Conservation (phyloP, 2,797 vertebrate genomes). For the Rousettus madagascariensis region DNA sequence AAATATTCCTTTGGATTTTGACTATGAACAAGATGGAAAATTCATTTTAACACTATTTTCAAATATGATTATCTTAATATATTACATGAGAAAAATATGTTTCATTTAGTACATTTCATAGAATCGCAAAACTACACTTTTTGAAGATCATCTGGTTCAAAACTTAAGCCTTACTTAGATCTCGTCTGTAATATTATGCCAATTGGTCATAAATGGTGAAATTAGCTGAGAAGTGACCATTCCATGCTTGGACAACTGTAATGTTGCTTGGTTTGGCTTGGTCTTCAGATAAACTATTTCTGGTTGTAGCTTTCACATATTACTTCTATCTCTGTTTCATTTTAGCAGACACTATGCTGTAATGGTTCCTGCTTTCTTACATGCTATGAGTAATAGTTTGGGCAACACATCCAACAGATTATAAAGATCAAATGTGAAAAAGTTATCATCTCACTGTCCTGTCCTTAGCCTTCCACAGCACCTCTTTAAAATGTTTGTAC, state of each 20-base stretch:
- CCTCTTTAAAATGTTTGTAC: neutral
- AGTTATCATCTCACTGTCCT: neutral
- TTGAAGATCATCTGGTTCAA: neutral
- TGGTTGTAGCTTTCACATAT: neutral
- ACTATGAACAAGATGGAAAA: neutral
- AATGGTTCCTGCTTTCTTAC: neutral
- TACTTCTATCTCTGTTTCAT: neutral
- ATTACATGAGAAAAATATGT: neutral
- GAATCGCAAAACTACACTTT: neutral
- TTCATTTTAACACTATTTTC: neutral
- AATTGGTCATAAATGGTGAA: neutral
- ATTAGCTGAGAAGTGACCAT: neutral
- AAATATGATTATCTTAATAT: neutral
- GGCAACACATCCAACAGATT: neutral
- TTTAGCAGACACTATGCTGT: neutral
- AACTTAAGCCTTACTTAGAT: neutral
- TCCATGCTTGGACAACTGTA: neutral
- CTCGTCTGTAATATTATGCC: neutral
- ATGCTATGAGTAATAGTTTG: neutral
- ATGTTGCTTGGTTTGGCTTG: neutral
- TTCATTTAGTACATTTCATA: neutral
- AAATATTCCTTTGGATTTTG: neutral
- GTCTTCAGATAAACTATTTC: neutral
- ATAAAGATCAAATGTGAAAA: neutral
- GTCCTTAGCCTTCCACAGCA: neutral